Evolutionary conservation across 1,140 invertebrate genomes (phyloP).

Genomic region (Phenacoccus solenopsis): DNA sequence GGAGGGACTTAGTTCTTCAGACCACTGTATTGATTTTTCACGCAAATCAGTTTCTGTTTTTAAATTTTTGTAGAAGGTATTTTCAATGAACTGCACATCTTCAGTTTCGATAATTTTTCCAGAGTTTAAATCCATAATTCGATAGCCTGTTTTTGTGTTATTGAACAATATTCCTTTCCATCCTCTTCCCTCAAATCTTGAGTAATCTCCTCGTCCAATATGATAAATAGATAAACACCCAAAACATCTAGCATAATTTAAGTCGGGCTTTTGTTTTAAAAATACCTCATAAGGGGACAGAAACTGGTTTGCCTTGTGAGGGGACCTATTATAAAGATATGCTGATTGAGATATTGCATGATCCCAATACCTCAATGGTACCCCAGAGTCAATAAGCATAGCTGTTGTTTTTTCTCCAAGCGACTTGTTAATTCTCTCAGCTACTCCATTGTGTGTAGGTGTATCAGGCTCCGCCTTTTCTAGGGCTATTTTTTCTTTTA

Average conservation of each 20-base stretch:
- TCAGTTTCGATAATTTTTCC: neutral
- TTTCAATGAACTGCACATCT: neutral
- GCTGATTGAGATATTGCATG: conserved; percentile 29
- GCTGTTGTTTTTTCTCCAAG: conserved; percentile 32
- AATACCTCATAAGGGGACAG: neutral
- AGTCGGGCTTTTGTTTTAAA: neutral
- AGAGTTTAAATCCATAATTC: neutral
- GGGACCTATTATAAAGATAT: conserved; percentile 26
- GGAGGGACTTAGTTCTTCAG: too few species aligned
- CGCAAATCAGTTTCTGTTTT: too few species aligned
- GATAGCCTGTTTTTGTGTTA: neutral
- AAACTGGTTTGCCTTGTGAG: neutral
- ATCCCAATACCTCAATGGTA: conserved; percentile 32
- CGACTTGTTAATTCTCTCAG: conserved; percentile 34
- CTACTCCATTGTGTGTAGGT: conserved; percentile 36
- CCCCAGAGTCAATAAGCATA: conserved; percentile 30
- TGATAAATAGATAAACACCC: neutral
- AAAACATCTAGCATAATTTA: neutral
- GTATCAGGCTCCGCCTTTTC: conserved; percentile 26
- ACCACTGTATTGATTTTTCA: too few species aligned
- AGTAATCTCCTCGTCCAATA: neutral
- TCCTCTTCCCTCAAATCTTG: neutral
- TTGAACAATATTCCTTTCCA: neutral
- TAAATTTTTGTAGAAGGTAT: neutral
- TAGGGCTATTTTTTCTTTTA: conserved; percentile 8